Base-by-base conservation (phyloP, 2,113 vertebrate species). In the Apaloderma vittatum region DNA sequence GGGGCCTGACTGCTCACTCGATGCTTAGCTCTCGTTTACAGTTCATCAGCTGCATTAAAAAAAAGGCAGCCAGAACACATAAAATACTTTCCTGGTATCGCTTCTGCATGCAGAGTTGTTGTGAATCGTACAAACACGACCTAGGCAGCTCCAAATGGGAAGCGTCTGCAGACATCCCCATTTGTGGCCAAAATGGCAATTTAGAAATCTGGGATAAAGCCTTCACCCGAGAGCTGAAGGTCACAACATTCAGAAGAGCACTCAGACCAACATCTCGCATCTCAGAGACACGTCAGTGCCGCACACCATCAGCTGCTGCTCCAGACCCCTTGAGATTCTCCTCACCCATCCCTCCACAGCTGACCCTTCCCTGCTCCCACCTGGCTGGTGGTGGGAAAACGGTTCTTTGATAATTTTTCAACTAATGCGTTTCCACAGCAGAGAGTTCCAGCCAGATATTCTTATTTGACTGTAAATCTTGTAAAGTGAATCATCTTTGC, bases 21-120 rank as follows among this genome's bases (percentile, higher is more conserved):
- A 76, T 86, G 59, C 75, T 93, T 66, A 79, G 82, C 63, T 49
- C 85, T 95, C 92, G 58, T 83, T 93, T 88, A 76, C 82, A 94
- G 82, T 88, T 94, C 90, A 90, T 67, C 79, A 91, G 83, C 86
- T 65, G 68, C 86, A 81, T 66, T 90, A 90, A 70, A 75, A 71
- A 43, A 14, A 78, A 4, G 34, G n/a, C 71, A 88, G 90, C 32
- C 82, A 83, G 45, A 88, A 91, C 6, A n/a, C 59, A 88, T 84
- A 55, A 88, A 86, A 93, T 80, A 59, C 36, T 84, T 71, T 15
- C 18, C 75, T 36, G 36, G 21, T 3, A 57, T 32, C 77, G 65
- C 57, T 78, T 23, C 61, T 93, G 76, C 61, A 19, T 8, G 48
- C 68, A 52, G 72, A 76, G 59, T 3, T 2, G 21, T 65, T 34